Conservation (phyloP, 2,113 vertebrate species). For the Thymallus thymallus region DNA sequence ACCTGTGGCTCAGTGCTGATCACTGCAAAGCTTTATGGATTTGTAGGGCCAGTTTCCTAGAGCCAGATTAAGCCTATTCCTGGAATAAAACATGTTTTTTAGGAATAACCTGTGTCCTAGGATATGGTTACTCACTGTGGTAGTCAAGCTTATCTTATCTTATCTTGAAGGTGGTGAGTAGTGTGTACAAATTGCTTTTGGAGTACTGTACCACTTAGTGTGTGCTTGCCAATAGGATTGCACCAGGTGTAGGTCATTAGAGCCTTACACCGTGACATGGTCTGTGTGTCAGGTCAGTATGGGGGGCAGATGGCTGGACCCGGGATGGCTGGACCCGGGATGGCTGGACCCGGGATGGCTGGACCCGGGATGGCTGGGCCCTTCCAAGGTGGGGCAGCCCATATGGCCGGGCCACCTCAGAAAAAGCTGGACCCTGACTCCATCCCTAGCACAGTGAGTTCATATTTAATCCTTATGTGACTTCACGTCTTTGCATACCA, state of each 20-base stretch:
- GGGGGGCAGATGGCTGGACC: conserved; percentile 80
- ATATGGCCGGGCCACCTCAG: conserved; percentile 83
- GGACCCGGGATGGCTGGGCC: conserved; percentile 67
- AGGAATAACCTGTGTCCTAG: no score
- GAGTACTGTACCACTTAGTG: no score
- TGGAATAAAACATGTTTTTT: no score
- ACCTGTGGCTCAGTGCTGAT: background rate
- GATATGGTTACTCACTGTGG: no score
- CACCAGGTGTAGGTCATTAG: background rate
- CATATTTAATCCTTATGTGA: background rate
- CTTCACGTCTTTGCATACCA: background rate
- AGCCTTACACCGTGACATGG: background rate
- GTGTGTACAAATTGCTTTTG: no score
- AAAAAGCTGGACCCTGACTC: conserved; percentile 90
- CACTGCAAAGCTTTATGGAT: no score
- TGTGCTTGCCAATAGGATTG: no score
- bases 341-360: conserved; percentile 66
- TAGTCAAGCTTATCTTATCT: no score
- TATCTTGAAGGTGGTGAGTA: no score
- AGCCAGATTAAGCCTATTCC: no score
- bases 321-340: conserved; percentile 40
- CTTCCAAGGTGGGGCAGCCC: conserved; percentile 51
- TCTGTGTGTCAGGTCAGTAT: conserved; percentile 66
- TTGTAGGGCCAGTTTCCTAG: no score
- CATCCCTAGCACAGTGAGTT: conserved; percentile 89